These are phyloP conservation scores for Ooceraea biroi DNA, from an alignment of 1,140 invertebrate species.

Conservation along the genomic window DNA sequence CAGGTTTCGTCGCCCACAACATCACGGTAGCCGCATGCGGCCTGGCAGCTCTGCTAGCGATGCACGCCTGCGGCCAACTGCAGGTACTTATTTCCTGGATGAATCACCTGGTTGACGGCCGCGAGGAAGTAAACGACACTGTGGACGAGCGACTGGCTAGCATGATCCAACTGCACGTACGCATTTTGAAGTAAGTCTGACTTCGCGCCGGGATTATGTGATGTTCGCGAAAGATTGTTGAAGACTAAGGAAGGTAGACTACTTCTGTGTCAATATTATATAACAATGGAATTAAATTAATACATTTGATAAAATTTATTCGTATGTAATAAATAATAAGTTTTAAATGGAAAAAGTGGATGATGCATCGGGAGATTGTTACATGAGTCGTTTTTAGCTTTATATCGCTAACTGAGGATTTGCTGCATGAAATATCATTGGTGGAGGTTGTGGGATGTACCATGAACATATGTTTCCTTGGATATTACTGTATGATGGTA, in stretches of 20 bases:
- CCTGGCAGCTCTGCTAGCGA: constrained; percentile 72
- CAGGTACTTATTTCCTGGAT: constrained; percentile 73
- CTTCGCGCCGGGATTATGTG: neutral
- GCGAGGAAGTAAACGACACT: neutral
- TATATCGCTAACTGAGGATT: constrained; percentile 67
- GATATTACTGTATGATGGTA: constrained; percentile 78
- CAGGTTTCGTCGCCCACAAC: constrained; percentile 70
- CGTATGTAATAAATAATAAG: too few species aligned
- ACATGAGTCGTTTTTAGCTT: constrained; percentile 75
- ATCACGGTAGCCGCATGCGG: constrained; percentile 66
- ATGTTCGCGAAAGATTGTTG: neutral
- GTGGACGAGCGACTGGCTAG: constrained; percentile 68
- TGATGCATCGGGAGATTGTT: too few species aligned
- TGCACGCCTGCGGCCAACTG: constrained; percentile 77
- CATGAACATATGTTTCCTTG: constrained; percentile 78
- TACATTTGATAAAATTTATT: too few species aligned
- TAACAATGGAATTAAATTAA: too few species aligned
- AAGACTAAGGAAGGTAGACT: too few species aligned
- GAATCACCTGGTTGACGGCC: constrained; percentile 55
- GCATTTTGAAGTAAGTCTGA: constrained; percentile 65
- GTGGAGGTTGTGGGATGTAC: constrained; percentile 79
- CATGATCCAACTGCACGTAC: constrained; percentile 75
- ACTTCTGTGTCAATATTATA: too few species aligned
- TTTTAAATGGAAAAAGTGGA: too few species aligned
- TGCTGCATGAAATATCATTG: constrained; percentile 76